Evolutionary conservation across 2,113 vertebrate species (phyloP).

Genomic region (Gavia stellata): DNA sequence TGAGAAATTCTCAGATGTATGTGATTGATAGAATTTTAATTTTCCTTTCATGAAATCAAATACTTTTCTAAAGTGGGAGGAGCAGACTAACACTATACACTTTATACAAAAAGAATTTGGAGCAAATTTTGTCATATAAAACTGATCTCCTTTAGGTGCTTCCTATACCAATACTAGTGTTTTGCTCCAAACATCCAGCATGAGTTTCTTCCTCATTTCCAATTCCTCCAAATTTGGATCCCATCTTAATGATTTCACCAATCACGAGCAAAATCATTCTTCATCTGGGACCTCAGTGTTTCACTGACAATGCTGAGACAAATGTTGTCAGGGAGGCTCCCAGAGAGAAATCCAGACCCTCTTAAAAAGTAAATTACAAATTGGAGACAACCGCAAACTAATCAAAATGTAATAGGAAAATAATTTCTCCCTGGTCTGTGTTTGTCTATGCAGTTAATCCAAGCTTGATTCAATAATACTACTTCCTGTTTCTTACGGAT

Average conservation of each 20-base stretch:
- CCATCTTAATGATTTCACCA: neutral
- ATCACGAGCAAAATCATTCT: neutral
- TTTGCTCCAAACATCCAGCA: neutral
- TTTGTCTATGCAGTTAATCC: slow-evolving; percentile 18
- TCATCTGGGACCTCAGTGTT: neutral
- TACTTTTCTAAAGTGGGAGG: neutral
- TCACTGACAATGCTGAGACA: neutral
- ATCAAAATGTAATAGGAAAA: slow-evolving; percentile 41
- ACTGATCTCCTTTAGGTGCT: neutral
- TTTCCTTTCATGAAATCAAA: neutral
- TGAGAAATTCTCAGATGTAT: neutral
- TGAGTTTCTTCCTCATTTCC: neutral
- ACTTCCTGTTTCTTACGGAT: neutral
- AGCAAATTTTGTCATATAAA: neutral
- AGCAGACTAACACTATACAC: neutral
- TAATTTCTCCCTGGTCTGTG: slow-evolving; percentile 9
- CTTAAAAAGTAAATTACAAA: slow-evolving; percentile 25
- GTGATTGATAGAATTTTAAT: neutral
- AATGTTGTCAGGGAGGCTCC: neutral
- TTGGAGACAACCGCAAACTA: slow-evolving; percentile 19
- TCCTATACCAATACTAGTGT: neutral
- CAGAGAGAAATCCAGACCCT: neutral
- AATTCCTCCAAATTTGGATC: neutral
- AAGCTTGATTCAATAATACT: slow-evolving; percentile 21
- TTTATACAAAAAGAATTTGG: neutral